Evolutionary conservation across 2,888 invertebrate species (phyloP).

Genomic region (Blastobasis lacticolella): DNA sequence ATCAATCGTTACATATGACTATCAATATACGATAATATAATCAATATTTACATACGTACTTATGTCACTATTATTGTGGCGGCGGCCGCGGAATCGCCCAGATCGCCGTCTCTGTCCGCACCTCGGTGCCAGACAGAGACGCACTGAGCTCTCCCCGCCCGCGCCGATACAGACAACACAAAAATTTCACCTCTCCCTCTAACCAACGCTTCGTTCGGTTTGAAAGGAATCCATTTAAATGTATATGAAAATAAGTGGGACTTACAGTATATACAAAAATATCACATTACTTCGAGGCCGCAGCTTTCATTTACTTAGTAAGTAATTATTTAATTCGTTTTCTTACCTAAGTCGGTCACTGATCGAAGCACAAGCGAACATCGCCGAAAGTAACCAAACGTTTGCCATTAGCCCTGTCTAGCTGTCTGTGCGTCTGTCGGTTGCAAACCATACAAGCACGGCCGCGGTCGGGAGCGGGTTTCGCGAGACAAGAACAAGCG

Average conservation of each 20-base stretch:
- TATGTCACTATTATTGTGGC: constrained; percentile 25
- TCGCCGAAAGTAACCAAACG: constrained; percentile 21
- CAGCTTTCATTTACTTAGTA: constrained; percentile 71
- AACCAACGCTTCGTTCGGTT: constrained; percentile 59
- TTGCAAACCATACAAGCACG: constrained; percentile 2
- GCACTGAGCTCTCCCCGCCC: constrained; percentile 20
- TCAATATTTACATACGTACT: constrained; percentile 67
- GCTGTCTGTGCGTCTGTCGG: constrained; percentile 6
- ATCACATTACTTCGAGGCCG: constrained; percentile 75
- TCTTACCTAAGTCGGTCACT: constrained; percentile 58
- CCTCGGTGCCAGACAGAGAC: constrained; percentile 15
- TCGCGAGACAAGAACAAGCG: not conserved
- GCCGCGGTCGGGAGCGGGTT: constrained; percentile 3
- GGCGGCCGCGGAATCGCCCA: constrained; percentile 7
- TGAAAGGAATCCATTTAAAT: constrained; percentile 70
- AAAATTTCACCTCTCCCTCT: constrained; percentile 29
- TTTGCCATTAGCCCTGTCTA: not conserved
- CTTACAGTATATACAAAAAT: constrained; percentile 75
- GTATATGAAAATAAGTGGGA: constrained; percentile 73
- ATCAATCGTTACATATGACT: constrained; percentile 61
- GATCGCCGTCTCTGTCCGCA: constrained; percentile 3
- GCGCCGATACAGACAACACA: constrained; percentile 33
- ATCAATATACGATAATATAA: constrained; percentile 43
- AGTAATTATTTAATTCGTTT: constrained; percentile 63
- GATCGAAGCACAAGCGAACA: constrained; percentile 61